Evolutionary conservation across 1,140 invertebrate genomes (phyloP), one percentile per base, ranked within the genome.

Genomic region (Oreohelix idahoensis): DNA sequence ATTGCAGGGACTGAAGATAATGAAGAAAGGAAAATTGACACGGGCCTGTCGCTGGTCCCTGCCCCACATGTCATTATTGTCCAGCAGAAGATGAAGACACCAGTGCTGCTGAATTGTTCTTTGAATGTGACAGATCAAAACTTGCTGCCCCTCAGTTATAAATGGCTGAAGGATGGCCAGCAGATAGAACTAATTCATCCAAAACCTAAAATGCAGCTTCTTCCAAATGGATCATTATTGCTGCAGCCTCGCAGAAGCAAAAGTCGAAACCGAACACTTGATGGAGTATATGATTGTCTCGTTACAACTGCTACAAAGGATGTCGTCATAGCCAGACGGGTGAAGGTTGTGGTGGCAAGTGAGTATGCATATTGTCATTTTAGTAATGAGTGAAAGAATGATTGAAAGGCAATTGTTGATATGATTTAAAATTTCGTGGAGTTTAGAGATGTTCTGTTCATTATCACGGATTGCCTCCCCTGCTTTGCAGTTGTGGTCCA

Each of bases 241-340:
- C 45, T 81, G 23, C 36, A 58, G 29, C 77, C 77, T 39, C 32
- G 77, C 11, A 81, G 38, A 71, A 51, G 23, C 38, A 39, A 29
- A 26, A 71, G n/a, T 49, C 23, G 39, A 17, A 81, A 81, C 36
- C 45, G 79, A 29, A 81, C 26, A 71, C 29, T 69, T 23, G 79
- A 81, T 71, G 79, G 79, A 81, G 42, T 81, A 51, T 81, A 81
- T 71, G 63, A 45, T 36, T 81, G 79, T 51, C 17, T 71, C 45
- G 79, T 81, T 15, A 81, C 35, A 1, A 71, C 79, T 45, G 36
- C 79, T 29, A 45, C 13, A 1, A 39, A n/a, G 5, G 29, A 38
- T 42, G 74, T 29, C 29, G 29, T 71, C 39, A 58, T 81, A 17
- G 79, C 79, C n/a, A 70, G 79, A 45, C 45, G 66, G 2, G 79